Percentiles rank a stretch among this genome's conserved stretches.
phyloP scores from a whole-genome alignment of 2,888 invertebrate genomes.

The Notodonta ziczac region DNA sequence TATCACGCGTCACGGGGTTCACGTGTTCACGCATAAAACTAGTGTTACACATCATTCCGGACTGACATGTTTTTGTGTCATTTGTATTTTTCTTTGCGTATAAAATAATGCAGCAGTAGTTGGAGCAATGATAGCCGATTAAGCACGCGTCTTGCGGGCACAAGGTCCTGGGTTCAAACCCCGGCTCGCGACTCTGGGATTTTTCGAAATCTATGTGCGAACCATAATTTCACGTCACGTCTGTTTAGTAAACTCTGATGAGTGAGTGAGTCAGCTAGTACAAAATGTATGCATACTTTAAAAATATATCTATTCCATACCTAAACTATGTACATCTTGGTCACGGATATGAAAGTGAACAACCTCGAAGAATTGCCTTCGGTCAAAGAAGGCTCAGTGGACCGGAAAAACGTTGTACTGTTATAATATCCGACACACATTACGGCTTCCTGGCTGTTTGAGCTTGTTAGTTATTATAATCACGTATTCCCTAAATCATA shows the following conservation, averaged over 20 bases:
- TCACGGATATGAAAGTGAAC: neutral
- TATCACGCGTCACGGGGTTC: slow-evolving; percentile 11
- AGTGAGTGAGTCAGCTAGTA: too few relatives aligned
- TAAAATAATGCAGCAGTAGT: neutral
- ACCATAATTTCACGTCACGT: too few relatives aligned
- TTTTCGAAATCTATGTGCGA: too few relatives aligned
- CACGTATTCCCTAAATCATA: neutral
- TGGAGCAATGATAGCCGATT: too few relatives aligned
- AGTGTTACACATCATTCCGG: slow-evolving; percentile 4
- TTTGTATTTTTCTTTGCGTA: neutral
- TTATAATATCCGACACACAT: slow-evolving; percentile 5
- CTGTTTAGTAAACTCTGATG: too few relatives aligned
- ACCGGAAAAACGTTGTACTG: slow-evolving; percentile 14
- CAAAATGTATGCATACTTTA: too few relatives aligned
- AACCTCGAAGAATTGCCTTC: neutral
- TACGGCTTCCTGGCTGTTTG: neutral
- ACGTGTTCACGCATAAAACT: slow-evolving; percentile 30
- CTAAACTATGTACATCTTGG: neutral
- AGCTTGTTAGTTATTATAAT: neutral
- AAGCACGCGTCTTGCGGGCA: too few relatives aligned
- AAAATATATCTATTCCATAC: too few relatives aligned
- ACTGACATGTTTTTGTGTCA: neutral
- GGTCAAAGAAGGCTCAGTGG: neutral
- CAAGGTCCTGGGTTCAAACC: too few relatives aligned
- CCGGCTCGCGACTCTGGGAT: too few relatives aligned